A percentile compares a stretch with the other conserved stretches of the same genome.
Evolutionary conservation across 2,888 invertebrate species (phyloP).

Genomic region (Linyphia triangularis): DNA sequence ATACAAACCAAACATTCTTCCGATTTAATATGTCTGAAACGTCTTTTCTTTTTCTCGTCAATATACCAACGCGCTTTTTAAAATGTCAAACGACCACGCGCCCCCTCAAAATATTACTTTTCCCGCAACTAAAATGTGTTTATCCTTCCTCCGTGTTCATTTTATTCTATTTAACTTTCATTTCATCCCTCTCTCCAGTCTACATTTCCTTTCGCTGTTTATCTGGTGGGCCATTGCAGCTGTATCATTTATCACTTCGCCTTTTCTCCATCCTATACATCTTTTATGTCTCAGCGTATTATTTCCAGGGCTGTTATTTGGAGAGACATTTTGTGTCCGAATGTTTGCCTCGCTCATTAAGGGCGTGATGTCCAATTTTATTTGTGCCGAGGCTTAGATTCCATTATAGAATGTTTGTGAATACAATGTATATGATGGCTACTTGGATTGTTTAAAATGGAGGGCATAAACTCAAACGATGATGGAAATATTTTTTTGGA

Average conservation of each 20-base stretch:
- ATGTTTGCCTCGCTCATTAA: neutral
- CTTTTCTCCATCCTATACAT: conserved; percentile 15
- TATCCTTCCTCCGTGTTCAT: neutral
- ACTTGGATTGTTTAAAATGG: too few relatives aligned
- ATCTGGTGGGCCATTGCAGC: neutral
- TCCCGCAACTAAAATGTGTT: neutral
- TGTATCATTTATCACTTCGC: conserved; percentile 10
- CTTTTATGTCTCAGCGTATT: conserved; percentile 1
- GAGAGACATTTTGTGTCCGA: conserved; percentile 2
- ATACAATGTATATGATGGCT: too few relatives aligned
- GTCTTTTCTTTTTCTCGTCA: too few relatives aligned
- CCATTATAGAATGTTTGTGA: conserved; percentile 37
- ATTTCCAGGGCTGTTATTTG: neutral
- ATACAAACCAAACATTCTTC: too few relatives aligned
- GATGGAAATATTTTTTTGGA: too few relatives aligned
- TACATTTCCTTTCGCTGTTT: neutral
- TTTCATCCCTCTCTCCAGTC: neutral
- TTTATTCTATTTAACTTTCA: conserved; percentile 10
- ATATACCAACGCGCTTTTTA: too few relatives aligned
- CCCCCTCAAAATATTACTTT: neutral
- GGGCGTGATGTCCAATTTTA: conserved; percentile 11
- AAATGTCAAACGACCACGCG: conserved; percentile 4
- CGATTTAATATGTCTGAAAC: too few relatives aligned
- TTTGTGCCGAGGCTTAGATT: neutral
- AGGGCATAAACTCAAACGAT: too few relatives aligned